A percentile compares a stretch with the other conserved stretches of the same genome.
These are phyloP conservation scores for Sciurus niger DNA, from an alignment of 2,113 vertebrate genomes.

Conservation along the genomic window DNA sequence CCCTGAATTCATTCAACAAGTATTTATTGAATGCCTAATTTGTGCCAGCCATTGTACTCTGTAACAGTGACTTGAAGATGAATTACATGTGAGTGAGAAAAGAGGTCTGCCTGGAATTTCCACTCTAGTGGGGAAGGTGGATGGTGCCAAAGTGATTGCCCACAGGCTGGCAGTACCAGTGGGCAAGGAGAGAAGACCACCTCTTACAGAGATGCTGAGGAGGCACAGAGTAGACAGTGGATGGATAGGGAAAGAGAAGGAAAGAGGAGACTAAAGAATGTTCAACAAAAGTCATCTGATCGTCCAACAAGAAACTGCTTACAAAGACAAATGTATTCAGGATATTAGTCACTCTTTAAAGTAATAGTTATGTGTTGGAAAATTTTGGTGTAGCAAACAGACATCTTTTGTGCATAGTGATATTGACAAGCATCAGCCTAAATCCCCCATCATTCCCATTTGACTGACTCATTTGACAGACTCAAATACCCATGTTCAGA, in stretches of 20 bases:
- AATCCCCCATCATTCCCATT: conserved; percentile 39
- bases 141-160: neutral
- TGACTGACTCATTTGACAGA: conserved; percentile 52
- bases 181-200: neutral
- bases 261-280: neutral
- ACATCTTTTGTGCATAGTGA: neutral
- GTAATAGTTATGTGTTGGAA: neutral
- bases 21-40: conserved; percentile 27
- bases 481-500: conserved; percentile 5
- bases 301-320: neutral
- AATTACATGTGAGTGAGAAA: neutral
- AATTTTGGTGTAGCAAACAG: neutral
- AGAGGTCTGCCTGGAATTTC: neutral
- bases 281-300: neutral
- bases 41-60: neutral
- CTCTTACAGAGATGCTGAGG: neutral
- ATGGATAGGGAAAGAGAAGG: neutral
- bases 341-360: conserved; percentile 20
- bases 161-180: rapidly evolving
- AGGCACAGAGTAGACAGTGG: neutral
- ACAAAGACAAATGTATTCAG: neutral
- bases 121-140: neutral
- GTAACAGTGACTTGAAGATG: neutral
- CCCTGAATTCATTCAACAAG: neutral
- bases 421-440: neutral